Base-by-base conservation (phyloP, 2,888 invertebrate species). In the Ectemnius lituratus region DNA sequence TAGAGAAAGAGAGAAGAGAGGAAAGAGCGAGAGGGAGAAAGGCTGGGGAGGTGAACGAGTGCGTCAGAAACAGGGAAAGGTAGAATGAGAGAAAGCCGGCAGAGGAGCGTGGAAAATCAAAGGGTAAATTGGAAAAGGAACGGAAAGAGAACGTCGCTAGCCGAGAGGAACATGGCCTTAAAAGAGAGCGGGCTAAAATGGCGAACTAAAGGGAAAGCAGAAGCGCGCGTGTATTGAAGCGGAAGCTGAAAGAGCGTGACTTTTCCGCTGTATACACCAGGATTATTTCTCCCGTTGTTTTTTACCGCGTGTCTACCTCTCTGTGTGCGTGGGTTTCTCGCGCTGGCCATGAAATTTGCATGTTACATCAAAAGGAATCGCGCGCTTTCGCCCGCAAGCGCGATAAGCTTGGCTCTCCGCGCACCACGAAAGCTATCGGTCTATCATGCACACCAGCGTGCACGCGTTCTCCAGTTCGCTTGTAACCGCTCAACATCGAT, bases 231-330 rank as follows among this genome's bases (percentile, higher is more conserved):
- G 11, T 52, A 52, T 52, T 16, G 16, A 52, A 2, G 52, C 52
- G 16, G 52, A 52, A 52, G 16, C 52, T 14, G 52, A 52, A 52
- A 52, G n/a, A 16, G 52, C 52, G n/a, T 6, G 16, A 16, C n/a
- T 52, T 13, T 52, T 6, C 16, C 52, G 52, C 13, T 13, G 52
- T 16, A 16, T 14, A 52, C 37, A 37, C 37, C 8, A 8, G 52
- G 16, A 52, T 52, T 52, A 52, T 52, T 52, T 52, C n/a, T 52
- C 52, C 8, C 52, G 52, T 52, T 37, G 37, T 37, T 52, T 52
- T 52, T 4, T 14, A 16, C n/a, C 52, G 23, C 23, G 23, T 23
- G 23, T 23, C 23, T 23, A 0, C 2, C 23, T 2, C 23, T 23
- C 13, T 16, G 52, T 14, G 52, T 37, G 37, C 37, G 37, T 11